phyloP scores from a whole-genome alignment of 2,113 vertebrate genomes.

The Scolopax mira region DNA sequence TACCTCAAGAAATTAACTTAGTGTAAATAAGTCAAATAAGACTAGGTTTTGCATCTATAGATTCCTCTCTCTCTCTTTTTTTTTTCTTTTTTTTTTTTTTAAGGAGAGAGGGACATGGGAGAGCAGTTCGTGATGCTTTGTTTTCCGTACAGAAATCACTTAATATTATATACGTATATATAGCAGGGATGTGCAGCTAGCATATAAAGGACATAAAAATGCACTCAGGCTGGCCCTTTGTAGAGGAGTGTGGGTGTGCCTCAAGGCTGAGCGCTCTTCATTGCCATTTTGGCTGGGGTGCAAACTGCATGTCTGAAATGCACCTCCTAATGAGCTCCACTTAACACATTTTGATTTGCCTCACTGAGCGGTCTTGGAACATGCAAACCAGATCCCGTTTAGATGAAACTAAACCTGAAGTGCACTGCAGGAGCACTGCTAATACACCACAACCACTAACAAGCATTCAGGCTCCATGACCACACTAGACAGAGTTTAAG shows the following conservation, averaged over 20 bases:
- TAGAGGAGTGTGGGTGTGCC: background rate
- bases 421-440: background rate
- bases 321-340: slow-evolving; percentile 10
- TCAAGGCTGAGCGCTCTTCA: background rate
- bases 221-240: background rate
- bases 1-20: background rate
- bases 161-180: too few relatives aligned
- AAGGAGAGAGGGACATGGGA: background rate
- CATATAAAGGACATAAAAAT: background rate
- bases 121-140: background rate
- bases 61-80: background rate
- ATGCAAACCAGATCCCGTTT: background rate
- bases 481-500: background rate
- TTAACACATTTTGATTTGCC: background rate
- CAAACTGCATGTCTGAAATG: background rate
- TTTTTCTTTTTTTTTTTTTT: background rate
- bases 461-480: background rate
- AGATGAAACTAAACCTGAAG: background rate
- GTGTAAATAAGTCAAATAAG: background rate
- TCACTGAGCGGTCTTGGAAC: background rate
- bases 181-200: background rate
- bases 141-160: background rate
- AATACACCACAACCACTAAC: background rate
- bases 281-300: background rate
- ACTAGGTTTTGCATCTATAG: background rate